A percentile compares a stretch with the other conserved stretches of the same genome.
Evolutionary conservation across 2,797 vertebrate genomes (phyloP).

Genomic region (Crocodylus rhombifer): DNA sequence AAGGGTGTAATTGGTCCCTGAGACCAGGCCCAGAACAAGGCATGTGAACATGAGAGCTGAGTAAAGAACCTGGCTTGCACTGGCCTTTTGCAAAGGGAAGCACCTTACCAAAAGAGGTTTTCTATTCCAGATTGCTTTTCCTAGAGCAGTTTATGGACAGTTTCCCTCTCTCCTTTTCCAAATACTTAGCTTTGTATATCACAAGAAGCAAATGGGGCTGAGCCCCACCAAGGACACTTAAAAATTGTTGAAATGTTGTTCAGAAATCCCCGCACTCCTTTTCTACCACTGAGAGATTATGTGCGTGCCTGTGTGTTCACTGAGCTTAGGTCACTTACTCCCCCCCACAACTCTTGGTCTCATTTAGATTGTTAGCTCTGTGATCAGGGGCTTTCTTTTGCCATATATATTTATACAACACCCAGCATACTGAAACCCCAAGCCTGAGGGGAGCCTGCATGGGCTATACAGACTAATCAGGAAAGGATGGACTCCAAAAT

Average conservation of each 20-base stretch:
- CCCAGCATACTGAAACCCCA: not conserved
- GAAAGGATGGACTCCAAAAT: not conserved
- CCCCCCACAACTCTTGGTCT: no score
- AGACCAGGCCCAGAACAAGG: not conserved
- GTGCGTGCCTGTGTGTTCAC: no score
- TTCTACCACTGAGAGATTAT: no score
- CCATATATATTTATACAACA: not conserved
- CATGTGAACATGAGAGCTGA: not conserved
- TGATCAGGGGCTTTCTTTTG: no score
- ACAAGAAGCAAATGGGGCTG: not conserved
- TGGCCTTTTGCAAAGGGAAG: not conserved
- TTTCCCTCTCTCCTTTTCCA: not conserved
- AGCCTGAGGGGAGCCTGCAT: not conserved
- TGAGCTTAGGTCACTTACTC: no score
- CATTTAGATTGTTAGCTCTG: no score
- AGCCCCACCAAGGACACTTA: not conserved
- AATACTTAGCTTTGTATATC: not conserved
- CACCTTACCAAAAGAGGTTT: not conserved
- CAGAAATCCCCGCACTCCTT: no score
- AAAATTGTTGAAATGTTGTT: no score
- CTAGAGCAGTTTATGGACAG: not conserved
- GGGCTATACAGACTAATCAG: rapidly evolving
- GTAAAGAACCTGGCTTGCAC: no score
- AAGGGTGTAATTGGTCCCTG: not conserved
- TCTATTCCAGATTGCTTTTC: not conserved